Conservation (phyloP, 2,113 vertebrate genomes). For the Passer domesticus region DNA sequence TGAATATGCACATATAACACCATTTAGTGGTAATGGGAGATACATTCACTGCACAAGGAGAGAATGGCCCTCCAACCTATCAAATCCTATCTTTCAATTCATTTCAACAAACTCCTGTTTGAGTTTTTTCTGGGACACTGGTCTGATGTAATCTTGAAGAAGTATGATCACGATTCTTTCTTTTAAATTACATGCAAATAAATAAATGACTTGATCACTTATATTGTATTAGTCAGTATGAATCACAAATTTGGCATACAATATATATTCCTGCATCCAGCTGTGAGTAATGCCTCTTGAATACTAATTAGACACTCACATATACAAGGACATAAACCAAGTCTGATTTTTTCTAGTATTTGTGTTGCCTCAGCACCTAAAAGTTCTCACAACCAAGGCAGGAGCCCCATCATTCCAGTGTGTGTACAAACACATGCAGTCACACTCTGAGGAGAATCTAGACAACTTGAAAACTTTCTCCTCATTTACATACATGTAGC, state of each 20-base stretch:
- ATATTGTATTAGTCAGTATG: slow-evolving; percentile 4
- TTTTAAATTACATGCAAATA: slow-evolving; percentile 48
- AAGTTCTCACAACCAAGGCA: background rate
- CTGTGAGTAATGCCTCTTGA: background rate
- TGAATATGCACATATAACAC: slow-evolving; percentile 35
- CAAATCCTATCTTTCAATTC: background rate
- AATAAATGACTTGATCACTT: slow-evolving; percentile 14
- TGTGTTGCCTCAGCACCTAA: background rate
- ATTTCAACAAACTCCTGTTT: background rate
- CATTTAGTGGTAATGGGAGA: slow-evolving; percentile 53
- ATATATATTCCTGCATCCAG: background rate
- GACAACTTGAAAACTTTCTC: background rate
- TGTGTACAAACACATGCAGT: background rate
- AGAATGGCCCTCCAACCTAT: background rate
- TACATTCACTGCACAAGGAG: background rate
- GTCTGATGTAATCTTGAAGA: background rate
- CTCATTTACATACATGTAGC: background rate
- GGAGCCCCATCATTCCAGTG: background rate
- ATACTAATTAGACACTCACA: slow-evolving; percentile 10
- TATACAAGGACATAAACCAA: background rate
- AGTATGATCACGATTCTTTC: background rate
- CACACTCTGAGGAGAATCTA: background rate
- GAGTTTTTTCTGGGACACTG: background rate
- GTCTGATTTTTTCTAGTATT: background rate
- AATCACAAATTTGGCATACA: slow-evolving; percentile 1